Evolutionary conservation across 2,888 invertebrate genomes (phyloP).

Genomic region (Lepas anatifera): DNA sequence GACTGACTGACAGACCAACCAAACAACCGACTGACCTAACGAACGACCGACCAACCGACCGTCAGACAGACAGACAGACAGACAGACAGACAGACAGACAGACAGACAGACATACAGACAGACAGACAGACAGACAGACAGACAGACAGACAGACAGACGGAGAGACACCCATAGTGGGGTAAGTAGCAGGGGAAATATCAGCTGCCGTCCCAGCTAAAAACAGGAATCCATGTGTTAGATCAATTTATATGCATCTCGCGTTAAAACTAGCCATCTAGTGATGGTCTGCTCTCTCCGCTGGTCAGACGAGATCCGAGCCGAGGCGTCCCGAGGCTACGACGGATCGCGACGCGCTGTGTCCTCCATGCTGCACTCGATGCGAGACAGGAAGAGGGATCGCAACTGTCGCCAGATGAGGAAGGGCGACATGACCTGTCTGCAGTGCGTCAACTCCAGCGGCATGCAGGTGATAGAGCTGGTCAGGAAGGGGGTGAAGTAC

Average conservation of each 20-base stretch:
- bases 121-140: background rate
- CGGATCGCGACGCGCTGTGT: background rate
- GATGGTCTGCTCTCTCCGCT: background rate
- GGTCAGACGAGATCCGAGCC: background rate
- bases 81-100: background rate
- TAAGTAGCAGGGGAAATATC: too few relatives aligned
- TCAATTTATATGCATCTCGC: too few relatives aligned
- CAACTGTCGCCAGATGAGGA: background rate
- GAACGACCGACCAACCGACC: too few relatives aligned
- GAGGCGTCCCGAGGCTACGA: background rate
- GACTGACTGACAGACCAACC: too few relatives aligned
- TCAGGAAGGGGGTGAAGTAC: too few relatives aligned
- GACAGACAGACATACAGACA: background rate
- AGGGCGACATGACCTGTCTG: background rate
- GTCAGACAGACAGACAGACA: constrained; percentile 1
- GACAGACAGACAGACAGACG: background rate
- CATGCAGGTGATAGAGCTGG: background rate
- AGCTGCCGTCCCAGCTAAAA: too few relatives aligned
- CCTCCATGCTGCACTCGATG: background rate
- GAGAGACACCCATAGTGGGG: too few relatives aligned
- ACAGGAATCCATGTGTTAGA: too few relatives aligned
- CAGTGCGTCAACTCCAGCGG: background rate
- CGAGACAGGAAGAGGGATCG: background rate
- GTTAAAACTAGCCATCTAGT: too few relatives aligned
- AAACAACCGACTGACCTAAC: too few relatives aligned